phyloP scores from a whole-genome alignment of 2,888 invertebrate species.

The Hyles lineata region DNA sequence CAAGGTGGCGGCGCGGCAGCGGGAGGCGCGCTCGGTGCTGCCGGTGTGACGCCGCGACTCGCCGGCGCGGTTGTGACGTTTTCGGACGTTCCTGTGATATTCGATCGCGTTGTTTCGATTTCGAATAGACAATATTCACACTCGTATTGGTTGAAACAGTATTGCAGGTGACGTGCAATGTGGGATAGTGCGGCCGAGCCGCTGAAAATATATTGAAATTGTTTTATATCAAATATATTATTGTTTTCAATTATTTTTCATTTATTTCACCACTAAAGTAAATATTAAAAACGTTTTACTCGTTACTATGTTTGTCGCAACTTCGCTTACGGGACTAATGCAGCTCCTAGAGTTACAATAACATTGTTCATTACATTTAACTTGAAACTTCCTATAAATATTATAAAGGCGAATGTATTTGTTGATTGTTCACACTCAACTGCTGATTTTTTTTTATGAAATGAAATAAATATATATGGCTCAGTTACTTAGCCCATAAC shows the following conservation, averaged over 20 bases:
- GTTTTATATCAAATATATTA: conserved; percentile 32
- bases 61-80: neutral
- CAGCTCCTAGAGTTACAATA: too few relatives aligned
- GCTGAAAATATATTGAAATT: conserved; percentile 28
- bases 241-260: conserved; percentile 30
- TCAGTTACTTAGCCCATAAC: too few relatives aligned
- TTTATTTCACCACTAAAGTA: neutral
- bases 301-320: neutral
- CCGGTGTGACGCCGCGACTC: conserved; percentile 57
- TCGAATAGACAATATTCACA: neutral
- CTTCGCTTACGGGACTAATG: neutral
- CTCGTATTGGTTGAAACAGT: neutral
- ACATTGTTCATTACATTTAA: too few relatives aligned
- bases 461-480: too few relatives aligned
- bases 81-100: neutral
- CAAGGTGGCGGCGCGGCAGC: conserved; percentile 47
- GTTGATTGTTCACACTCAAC: too few relatives aligned
- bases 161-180: neutral
- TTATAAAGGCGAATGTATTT: too few relatives aligned
- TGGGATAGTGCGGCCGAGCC: conserved; percentile 12
- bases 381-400: too few relatives aligned
- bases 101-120: neutral
- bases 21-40: conserved; percentile 45
- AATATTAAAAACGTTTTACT: neutral
- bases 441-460: too few relatives aligned